Evolutionary conservation across 2,113 vertebrate species (phyloP).

Genomic region (Neoarius graeffei): DNA sequence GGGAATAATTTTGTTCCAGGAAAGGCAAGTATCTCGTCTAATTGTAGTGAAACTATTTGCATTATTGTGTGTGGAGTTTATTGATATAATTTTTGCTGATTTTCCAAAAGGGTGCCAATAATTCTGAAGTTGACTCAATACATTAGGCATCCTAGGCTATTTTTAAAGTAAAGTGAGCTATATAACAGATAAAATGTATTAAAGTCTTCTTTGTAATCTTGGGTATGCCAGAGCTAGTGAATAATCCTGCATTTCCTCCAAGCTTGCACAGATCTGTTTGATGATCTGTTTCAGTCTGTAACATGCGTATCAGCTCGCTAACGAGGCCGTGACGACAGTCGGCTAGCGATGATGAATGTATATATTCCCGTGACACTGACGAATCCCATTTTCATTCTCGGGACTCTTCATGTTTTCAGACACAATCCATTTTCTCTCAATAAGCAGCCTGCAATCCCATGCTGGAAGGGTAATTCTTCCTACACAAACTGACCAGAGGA

Average conservation of each 20-base stretch:
- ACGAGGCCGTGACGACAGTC: constrained; percentile 40
- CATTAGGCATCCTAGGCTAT: background rate
- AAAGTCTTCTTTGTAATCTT: constrained; percentile 21
- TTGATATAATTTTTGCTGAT: background rate
- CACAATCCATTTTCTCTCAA: constrained; percentile 54
- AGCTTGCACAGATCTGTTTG: constrained; percentile 24
- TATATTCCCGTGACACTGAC: constrained; percentile 51
- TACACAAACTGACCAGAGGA: background rate
- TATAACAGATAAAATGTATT: constrained; percentile 8
- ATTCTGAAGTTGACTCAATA: background rate
- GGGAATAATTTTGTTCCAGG: no score
- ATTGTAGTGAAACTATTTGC: background rate
- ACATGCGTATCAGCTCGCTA: constrained; percentile 38
- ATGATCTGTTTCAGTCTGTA: constrained; percentile 5
- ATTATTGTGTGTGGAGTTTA: background rate
- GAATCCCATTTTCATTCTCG: constrained; percentile 51
- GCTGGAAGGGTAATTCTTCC: constrained; percentile 30
- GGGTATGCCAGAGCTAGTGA: background rate
- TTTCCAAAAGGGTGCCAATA: background rate
- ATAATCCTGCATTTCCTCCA: constrained; percentile 27
- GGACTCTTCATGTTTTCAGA: constrained; percentile 47
- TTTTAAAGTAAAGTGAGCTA: background rate
- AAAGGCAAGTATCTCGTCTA: background rate
- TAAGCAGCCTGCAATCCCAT: constrained; percentile 33
- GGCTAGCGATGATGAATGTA: constrained; percentile 51